Evolutionary conservation across 2,797 vertebrate species (phyloP), one percentile per base, ranked within the genome.

Genomic region (Sphenodon punctatus): DNA sequence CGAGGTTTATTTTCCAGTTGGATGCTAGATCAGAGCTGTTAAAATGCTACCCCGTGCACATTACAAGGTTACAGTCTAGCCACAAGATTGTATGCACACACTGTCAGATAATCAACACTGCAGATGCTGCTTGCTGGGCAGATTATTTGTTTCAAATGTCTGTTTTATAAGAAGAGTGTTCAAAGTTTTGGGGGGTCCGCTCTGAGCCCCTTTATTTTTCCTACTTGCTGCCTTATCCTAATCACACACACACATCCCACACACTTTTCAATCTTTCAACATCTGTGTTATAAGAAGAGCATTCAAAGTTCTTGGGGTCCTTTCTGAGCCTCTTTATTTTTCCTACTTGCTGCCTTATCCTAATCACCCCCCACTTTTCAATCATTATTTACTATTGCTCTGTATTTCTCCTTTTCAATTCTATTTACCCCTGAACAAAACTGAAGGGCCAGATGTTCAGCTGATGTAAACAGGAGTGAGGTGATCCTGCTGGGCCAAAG

Each of bases 221-320:
- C 0, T 9, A 0, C 19, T 1, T 3, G 34, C 30, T 22, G 27
- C 51, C 4, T 53, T 14, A 67, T 27, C 74, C 48, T 20, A 30
- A 34, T 53, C 60, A 7, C 1, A 0, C 39, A 36, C 39, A 14
- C 41, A 2, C 9, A 1, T 4, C n/a, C n/a, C n/a, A n/a, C n/a
- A n/a, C n/a, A n/a, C n/a, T n/a, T n/a, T n/a, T n/a, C n/a, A n/a
- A n/a, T n/a, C n/a, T n/a, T n/a, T n/a, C n/a, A n/a, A 10, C 4
- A 3, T 1, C 11, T 73, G 3, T 45, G 79, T 4, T 48, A 15
- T 0, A 15, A 34, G 64, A 56, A 46, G 9, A 3, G 65, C 67
- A n/a, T 5, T 72, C 22, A 36, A 59, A 38, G 14, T 4, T 23
- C 12, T 6, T 56, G 48, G 25, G n/a, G 51, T 36, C 67, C 20